Conservation (phyloP, 2,113 vertebrate genomes). For the Poeciliopsis turrubarensis region DNA sequence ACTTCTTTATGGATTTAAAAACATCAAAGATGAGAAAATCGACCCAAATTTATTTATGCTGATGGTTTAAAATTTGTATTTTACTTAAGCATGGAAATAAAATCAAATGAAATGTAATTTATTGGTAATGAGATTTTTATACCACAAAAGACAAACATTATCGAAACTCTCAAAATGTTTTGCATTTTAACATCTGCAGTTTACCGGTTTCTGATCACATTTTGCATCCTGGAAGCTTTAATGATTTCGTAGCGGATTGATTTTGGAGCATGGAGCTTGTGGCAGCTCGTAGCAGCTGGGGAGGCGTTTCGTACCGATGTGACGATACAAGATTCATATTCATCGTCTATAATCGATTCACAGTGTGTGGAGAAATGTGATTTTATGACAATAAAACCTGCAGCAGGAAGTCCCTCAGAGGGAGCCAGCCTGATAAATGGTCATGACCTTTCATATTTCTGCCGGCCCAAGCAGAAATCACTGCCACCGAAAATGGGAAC, state of each 20-base stretch:
- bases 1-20: no score
- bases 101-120: no score
- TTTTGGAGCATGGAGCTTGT: no score
- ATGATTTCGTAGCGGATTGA: no score
- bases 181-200: not conserved
- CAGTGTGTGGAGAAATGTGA: not conserved
- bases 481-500: not conserved
- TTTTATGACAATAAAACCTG: not conserved
- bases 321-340: not conserved
- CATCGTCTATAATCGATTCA: not conserved
- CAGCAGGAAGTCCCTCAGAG: not conserved
- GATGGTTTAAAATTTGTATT: no score
- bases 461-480: not conserved
- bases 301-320: not conserved
- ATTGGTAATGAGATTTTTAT: no score
- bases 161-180: not conserved
- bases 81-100: no score
- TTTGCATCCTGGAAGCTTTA: no score
- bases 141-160: not conserved
- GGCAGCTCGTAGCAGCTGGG: no score
- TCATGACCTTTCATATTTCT: not conserved
- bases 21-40: no score
- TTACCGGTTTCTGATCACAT: no score
- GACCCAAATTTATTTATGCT: no score
- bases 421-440: not conserved